These are phyloP conservation scores for Mormyrus lacerda DNA, from an alignment of 2,113 vertebrate species.

Conservation along the genomic window DNA sequence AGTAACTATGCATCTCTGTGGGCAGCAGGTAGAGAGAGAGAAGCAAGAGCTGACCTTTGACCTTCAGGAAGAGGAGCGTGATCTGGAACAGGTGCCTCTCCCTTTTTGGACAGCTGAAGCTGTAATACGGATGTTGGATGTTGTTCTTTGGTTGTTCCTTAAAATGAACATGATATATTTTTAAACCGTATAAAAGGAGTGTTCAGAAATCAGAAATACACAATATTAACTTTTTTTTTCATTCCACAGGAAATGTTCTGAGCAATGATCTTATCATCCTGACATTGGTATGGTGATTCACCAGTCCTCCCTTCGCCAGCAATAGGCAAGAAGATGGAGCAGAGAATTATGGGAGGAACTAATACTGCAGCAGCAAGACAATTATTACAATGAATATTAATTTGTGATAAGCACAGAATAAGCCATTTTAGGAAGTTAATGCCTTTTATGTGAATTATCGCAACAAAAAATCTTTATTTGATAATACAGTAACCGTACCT, in stretches of 20 bases:
- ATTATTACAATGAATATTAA: neutral
- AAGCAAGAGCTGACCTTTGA: conserved; percentile 17
- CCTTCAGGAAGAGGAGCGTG: conserved; percentile 5
- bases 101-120: neutral
- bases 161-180: neutral
- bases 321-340: neutral
- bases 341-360: neutral
- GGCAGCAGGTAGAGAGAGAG: conserved; percentile 5
- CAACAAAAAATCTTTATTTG: neutral
- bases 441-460: neutral
- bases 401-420: neutral
- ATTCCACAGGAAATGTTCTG: conserved; percentile 3
- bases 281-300: neutral
- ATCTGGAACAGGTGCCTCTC: conserved; percentile 12
- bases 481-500: neutral
- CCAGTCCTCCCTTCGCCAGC: neutral
- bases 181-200: neutral
- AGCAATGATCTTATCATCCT: neutral
- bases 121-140: neutral
- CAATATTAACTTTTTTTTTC: neutral
- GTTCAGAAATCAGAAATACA: neutral
- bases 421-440: neutral
- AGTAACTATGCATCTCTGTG: neutral
- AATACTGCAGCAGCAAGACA: neutral
- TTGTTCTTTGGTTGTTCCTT: neutral